phyloP scores from a whole-genome alignment of 2,113 vertebrate genomes.

The Podarcis muralis region DNA sequence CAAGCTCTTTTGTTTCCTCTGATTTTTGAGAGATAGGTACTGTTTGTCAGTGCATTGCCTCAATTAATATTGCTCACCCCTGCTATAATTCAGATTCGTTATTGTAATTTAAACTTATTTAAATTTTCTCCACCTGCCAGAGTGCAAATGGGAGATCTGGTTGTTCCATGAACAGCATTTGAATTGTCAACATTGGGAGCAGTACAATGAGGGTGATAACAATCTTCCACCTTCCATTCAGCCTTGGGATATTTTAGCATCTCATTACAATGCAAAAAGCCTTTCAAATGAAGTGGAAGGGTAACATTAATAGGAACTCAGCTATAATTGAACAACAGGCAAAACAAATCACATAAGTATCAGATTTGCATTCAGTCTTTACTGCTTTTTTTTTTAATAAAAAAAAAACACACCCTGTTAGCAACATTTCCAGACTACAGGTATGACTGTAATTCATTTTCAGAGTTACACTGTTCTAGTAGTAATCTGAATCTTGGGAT shows the following conservation, averaged over 20 bases:
- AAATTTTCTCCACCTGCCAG: constrained; percentile 5
- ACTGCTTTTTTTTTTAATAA: neutral
- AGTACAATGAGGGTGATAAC: neutral
- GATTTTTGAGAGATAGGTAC: neutral
- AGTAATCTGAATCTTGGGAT: too few relatives aligned
- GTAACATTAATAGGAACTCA: constrained; percentile 7
- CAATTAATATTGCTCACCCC: rapidly evolving
- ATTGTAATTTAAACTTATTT: neutral
- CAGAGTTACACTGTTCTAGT: neutral
- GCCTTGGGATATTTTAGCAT: neutral
- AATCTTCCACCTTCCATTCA: constrained; percentile 16
- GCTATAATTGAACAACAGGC: constrained; percentile 8
- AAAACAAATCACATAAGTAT: neutral
- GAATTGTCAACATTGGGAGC: constrained; percentile 4
- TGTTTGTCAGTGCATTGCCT: neutral
- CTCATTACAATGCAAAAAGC: constrained; percentile 21
- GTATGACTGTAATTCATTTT: constrained; percentile 10
- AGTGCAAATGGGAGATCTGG: neutral
- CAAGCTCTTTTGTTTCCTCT: neutral
- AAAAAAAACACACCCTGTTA: neutral
- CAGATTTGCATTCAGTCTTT: neutral
- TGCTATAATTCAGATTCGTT: neutral
- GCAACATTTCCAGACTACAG: neutral
- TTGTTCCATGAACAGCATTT: neutral
- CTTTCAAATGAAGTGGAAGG: constrained; percentile 5